These are phyloP conservation scores for Sebastes fasciatus DNA, from an alignment of 2,113 vertebrate genomes.

Conservation along the genomic window DNA sequence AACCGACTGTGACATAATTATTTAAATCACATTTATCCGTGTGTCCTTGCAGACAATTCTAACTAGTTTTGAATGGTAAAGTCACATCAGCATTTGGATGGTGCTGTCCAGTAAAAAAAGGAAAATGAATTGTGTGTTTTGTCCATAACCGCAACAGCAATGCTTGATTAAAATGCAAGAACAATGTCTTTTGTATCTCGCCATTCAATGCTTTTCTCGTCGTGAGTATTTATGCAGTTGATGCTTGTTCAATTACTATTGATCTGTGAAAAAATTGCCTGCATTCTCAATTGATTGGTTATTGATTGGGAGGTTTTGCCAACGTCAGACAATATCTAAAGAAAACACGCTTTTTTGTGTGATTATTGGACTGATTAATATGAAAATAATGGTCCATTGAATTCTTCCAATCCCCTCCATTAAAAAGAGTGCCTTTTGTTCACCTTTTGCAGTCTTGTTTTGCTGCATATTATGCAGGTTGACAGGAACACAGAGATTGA, in stretches of 20 bases:
- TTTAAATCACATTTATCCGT: slow-evolving; percentile 39
- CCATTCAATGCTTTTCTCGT: background rate
- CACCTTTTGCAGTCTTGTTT: background rate
- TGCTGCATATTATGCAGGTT: background rate
- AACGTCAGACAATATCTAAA: background rate
- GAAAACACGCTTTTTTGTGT: background rate
- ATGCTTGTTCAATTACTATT: slow-evolving; percentile 19
- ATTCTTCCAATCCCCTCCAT: background rate
- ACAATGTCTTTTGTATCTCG: background rate
- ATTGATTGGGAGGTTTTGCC: slow-evolving; percentile 11
- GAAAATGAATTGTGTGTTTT: background rate
- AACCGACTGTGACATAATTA: slow-evolving; percentile 45
- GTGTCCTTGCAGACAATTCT: slow-evolving; percentile 20
- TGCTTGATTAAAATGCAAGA: slow-evolving; percentile 2
- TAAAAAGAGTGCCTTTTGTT: background rate
- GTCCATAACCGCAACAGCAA: background rate
- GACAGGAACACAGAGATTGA: background rate
- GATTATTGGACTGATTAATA: background rate
- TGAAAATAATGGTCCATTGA: background rate
- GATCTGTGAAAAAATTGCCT: slow-evolving; percentile 7
- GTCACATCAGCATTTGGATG: slow-evolving; percentile 1
- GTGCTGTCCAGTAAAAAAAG: background rate
- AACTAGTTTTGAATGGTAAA: slow-evolving; percentile 24
- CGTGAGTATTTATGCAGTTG: background rate
- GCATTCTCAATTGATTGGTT: slow-evolving; percentile 28